Evolutionary conservation across 2,888 invertebrate species (phyloP), one percentile per base, ranked within the genome.

Genomic region (Palloptera scutellata): DNA sequence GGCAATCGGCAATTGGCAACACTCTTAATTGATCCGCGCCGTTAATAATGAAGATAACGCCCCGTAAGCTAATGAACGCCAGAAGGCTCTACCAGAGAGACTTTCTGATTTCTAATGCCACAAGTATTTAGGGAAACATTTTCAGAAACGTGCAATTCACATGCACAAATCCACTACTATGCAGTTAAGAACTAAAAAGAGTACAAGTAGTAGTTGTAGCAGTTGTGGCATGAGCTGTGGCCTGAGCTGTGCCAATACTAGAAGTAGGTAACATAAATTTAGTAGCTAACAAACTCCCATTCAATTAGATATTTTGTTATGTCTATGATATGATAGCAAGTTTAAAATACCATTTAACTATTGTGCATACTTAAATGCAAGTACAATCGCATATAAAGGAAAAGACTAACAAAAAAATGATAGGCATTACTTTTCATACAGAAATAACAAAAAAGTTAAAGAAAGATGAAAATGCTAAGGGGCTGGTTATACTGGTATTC

Each of bases 1-100:
- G 64, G 51, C 51, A 57, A 57, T 48, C 15, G 17, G 19, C 62
- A 53, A 64, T 62, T 58, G 70, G 70, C 67, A 62, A 59, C 62
- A 52, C 42, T 30, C 30, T 71, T 75, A 72, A 74, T 74, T 72
- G 73, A 74, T 72, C 74, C 70, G 71, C 68, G 74, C 73, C 68
- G 76, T 76, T 78, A 70, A 73, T 72, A 72, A 72, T 70, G 71
- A 72, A 69, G 67, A 70, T 72, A 75, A 80, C 80, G 80, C 80
- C 80, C 81, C 80, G 77, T 77, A 76, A 81, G 81, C 80, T 81
- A 81, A 81, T 81, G 80, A 81, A 81, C 76, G 80, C 81, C 80
- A 74, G 73, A 74, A 76, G 30, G 30, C 30, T 30, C 6, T 30
- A 30, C 30, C 2, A 6, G 68, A 64, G 68, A 64, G 69, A 66